Conservation (phyloP, 2,797 vertebrate species). For the Premnoplex brunnescens region DNA sequence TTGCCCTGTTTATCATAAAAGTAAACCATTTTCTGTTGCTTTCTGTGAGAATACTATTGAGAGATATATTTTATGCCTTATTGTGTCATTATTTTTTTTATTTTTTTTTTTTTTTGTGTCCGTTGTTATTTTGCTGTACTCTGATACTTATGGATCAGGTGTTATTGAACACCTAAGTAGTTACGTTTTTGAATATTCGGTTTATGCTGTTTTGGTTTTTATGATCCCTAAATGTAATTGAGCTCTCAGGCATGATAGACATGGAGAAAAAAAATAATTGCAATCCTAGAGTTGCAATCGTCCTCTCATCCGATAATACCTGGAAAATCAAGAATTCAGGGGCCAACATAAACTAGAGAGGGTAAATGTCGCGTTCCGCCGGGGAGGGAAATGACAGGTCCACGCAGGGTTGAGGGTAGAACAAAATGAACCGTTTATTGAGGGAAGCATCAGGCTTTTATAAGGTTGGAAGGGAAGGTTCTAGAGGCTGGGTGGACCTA, state of each 20-base stretch:
- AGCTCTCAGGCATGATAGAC: neutral
- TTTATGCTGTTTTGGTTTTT: neutral
- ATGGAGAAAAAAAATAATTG: neutral
- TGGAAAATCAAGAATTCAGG: neutral
- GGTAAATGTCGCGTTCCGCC: no score
- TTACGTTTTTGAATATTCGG: neutral
- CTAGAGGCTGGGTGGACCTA: no score
- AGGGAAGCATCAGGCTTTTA: no score
- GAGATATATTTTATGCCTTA: neutral
- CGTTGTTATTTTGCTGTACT: neutral
- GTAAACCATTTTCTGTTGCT: neutral
- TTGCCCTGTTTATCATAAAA: neutral
- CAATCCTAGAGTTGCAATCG: neutral
- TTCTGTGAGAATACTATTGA: neutral
- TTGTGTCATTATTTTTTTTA: neutral
- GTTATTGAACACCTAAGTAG: neutral
- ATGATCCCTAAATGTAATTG: neutral
- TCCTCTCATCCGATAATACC: neutral
- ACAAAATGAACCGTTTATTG: no score
- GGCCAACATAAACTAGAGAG: neutral
- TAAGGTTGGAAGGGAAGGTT: no score
- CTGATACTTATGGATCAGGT: neutral
- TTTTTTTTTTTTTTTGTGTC: no score
- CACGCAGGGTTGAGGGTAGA: no score
- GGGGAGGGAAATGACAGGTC: no score